Conservation (phyloP, 2,888 invertebrate species). For the Synanthedon formicaeformis region DNA sequence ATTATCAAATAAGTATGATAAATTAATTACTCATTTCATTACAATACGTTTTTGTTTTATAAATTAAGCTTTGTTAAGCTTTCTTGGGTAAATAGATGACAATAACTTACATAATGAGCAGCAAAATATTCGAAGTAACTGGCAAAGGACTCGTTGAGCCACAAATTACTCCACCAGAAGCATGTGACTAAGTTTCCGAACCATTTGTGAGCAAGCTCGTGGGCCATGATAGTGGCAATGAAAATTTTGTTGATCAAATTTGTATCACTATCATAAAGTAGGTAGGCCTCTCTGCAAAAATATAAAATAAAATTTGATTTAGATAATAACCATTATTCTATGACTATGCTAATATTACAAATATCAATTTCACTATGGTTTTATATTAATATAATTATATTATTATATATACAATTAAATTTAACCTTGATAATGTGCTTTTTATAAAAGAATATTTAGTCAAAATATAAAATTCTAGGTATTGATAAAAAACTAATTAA, state of each 20-base stretch:
- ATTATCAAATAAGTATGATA: no score
- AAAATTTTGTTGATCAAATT: conserved; percentile 55
- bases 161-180: conserved; percentile 81
- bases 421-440: no score
- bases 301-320: not conserved
- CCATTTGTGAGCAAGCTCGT: conserved; percentile 88
- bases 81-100: no score
- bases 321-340: not conserved
- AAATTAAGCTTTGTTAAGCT: no score
- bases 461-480: no score
- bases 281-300: conserved; percentile 51
- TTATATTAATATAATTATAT: no score
- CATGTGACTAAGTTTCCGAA: conserved; percentile 84
- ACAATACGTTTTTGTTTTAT: no score
- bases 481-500: no score
- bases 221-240: conserved; percentile 74
- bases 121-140: conserved; percentile 79
- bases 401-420: no score
- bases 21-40: no score
- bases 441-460: no score
- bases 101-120: conserved; percentile 56
- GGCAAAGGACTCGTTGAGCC: conserved; percentile 80
- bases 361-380: no score
- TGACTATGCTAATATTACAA: not conserved
- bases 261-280: conserved; percentile 57